phyloP scores from a whole-genome alignment of 2,888 invertebrate species.

The Tromatobia lineatoria region DNA sequence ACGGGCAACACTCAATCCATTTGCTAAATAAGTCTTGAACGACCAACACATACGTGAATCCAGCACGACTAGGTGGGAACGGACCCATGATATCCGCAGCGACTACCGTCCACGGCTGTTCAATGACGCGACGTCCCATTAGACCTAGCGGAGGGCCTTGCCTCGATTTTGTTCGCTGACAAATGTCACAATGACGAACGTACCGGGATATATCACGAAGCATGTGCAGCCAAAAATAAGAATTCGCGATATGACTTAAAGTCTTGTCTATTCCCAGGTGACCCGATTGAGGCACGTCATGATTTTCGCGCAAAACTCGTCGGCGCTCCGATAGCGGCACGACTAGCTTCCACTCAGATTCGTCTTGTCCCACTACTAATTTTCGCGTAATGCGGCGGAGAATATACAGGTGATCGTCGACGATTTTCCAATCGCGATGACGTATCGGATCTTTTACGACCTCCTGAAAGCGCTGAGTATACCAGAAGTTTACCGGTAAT shows the following conservation, averaged over 20 bases:
- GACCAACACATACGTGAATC: background rate
- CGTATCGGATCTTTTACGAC: conserved; percentile 18
- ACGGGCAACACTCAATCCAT: background rate
- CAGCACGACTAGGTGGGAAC: conserved; percentile 56
- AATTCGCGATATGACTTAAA: background rate
- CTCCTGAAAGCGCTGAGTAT: conserved; percentile 35
- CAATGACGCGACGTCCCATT: conserved; percentile 56
- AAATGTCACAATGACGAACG: conserved; percentile 67
- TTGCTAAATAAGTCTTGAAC: conserved; percentile 2
- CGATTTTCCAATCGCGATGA: too few relatives aligned
- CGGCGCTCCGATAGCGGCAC: background rate
- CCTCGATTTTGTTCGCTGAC: conserved; percentile 64
- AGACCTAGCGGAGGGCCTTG: conserved; percentile 55
- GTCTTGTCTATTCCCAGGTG: conserved; percentile 71
- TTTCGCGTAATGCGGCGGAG: background rate
- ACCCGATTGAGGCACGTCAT: conserved; percentile 59
- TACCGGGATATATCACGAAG: conserved; percentile 59
- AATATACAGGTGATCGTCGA: too few relatives aligned
- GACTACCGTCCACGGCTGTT: conserved; percentile 63
- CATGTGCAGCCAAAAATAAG: conserved; percentile 71
- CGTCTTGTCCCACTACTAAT: background rate
- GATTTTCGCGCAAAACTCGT: conserved; percentile 47
- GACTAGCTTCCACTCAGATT: conserved; percentile 59
- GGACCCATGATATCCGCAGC: too few relatives aligned
- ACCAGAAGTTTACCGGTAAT: conserved; percentile 42